Evolutionary conservation across 2,797 vertebrate genomes (phyloP), one percentile per base, ranked within the genome.

Genomic region (Muscicapa comitata): DNA sequence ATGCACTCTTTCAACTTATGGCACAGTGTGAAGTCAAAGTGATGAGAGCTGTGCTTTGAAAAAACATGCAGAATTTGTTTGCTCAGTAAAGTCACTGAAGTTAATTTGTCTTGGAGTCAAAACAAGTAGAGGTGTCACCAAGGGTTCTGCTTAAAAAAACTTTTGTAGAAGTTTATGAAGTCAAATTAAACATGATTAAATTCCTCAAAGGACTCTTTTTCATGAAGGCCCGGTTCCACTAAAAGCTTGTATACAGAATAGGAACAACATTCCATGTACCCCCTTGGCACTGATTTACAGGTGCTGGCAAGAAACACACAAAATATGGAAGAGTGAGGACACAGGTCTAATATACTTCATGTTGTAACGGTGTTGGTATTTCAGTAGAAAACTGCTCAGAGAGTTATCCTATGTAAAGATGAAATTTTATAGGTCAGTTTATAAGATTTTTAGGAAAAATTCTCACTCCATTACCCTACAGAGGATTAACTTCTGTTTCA

Each of bases 321-420:
- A 43, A 73, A 76, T 17, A 19, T 0, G 1, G 5, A 53, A 31
- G 10, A 26, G 12, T 0, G 1, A 80, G n/a, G 29, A 66, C 26
- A 42, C 3, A 19, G 18, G 29, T 37, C 24, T 0, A 0, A 48
- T 38, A 29, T 65, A 7, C 16, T 25, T 62, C 3, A 5, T 20
- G 11, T 33, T 28, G 6, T 42, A 45, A 88, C 65, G 23, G 5
- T 55, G 20, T 38, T 59, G 50, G 33, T 35, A 38, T 78, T 86
- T 78, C 37, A 45, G 10, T 3, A 67, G 54, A 18, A 26, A 51
- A 61, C 23, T 54, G 38, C 43, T 65, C 28, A 72, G 37, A 24
- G 15, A 42, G 10, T 68, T 75, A 35, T 17, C 26, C 25, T 25
- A 16, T 3, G 5, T 18, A 50, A 84, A 77, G 11, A 11, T 70